phyloP scores from a whole-genome alignment of 1,140 invertebrate species.

The Drosophila nasuta region DNA sequence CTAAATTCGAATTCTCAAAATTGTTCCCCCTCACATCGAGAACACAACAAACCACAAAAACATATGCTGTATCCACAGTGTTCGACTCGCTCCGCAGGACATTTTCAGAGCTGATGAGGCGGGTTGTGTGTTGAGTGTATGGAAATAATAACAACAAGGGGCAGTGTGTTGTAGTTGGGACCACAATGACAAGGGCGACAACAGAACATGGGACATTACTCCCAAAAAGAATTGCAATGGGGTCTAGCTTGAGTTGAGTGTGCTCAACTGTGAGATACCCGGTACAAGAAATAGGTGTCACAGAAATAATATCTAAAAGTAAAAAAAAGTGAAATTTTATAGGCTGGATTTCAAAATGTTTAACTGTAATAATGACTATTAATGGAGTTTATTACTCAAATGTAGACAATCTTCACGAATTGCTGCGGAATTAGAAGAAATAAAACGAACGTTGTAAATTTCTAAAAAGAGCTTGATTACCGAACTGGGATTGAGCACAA shows the following conservation, averaged over 20 bases:
- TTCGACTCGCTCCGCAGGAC: slow-evolving; percentile 10
- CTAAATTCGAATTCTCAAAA: not conserved
- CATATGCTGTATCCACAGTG: slow-evolving; percentile 19
- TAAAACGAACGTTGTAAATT: no score
- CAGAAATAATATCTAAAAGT: no score
- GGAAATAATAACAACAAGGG: slow-evolving; percentile 45
- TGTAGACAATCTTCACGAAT: no score
- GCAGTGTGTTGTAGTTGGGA: slow-evolving; percentile 45
- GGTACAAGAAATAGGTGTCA: not conserved
- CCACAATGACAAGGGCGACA: slow-evolving; percentile 26
- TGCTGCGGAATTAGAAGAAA: no score
- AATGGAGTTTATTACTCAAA: no score
- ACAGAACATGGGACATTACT: slow-evolving; percentile 6
- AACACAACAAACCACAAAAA: slow-evolving; percentile 2
- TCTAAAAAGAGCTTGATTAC: no score
- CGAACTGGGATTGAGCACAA: no score
- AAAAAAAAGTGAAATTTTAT: no score
- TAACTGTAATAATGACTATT: no score
- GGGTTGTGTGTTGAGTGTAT: slow-evolving; percentile 1
- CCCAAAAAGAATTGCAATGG: not conserved
- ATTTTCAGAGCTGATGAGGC: slow-evolving; percentile 9
- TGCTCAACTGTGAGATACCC: not conserved
- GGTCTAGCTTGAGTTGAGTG: not conserved
- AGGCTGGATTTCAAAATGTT: no score
- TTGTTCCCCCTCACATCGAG: not conserved